Base-by-base conservation (phyloP, 2,888 invertebrate species). In the Phengaris alcon region DNA sequence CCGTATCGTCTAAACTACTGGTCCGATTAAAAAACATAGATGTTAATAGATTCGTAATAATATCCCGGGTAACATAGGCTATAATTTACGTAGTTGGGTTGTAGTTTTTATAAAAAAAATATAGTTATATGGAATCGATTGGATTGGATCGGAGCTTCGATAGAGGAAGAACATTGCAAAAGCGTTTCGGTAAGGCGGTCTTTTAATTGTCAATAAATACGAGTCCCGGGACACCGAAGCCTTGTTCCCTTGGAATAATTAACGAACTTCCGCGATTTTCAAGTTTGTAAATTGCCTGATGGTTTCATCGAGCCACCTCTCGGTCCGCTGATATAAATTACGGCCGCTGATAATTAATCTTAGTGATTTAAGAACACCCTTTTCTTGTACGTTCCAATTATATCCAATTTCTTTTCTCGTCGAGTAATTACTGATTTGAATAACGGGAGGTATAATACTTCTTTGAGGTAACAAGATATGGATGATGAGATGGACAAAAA, bases 221-320 rank as follows among this genome's bases (percentile, higher is more conserved):
- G 88, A 88, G 90, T 88, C 90, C 88, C 89, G 82, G 84, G 86
- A 85, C 83, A 72, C 86, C 86, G 82, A 82, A 84, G 86, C 87
- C 87, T 80, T 83, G 86, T 87, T 88, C 88, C 86, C 87, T 84
- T 84, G 88, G 90, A 92, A 93, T 92, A 93, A 93, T 93, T 93
- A 93, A 93, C 91, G 90, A 91, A 93, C 91, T 93, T 93, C 90
- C 89, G 88, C 90, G 92, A 93, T 93, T 93, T 93, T 91, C 90
- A 90, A 93, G 91, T 93, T 93, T 90, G 90, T 91, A 91, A 93
- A 93, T 91, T 90, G 89, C 91, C 90, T 91, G 88, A 91, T 90
- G 91, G 90, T 91, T 90, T 90, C 88, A 88, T 88, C 88, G 90
- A 88, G 89, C 89, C 88, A 87, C 86, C 88, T 88, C 84, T 90